A percentile compares a stretch with the other conserved stretches of the same genome.
These are phyloP conservation scores for Leptestheria dahalacensis DNA, from an alignment of 1,140 invertebrate genomes.

Conservation along the genomic window DNA sequence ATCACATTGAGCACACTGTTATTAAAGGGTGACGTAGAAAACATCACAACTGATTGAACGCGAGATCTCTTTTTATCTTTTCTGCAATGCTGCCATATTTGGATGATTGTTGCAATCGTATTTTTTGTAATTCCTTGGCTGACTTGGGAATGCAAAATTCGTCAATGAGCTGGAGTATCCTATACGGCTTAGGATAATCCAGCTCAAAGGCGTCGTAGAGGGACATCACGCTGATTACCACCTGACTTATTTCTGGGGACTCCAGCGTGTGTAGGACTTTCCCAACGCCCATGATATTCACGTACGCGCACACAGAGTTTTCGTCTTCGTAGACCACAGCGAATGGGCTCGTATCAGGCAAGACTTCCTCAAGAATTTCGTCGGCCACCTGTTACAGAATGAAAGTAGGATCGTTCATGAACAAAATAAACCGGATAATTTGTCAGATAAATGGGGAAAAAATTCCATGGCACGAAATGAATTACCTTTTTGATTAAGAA, in stretches of 20 bases:
- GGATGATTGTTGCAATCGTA: not conserved
- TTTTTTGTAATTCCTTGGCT: not conserved
- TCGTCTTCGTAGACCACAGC: not conserved
- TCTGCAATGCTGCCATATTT: no score
- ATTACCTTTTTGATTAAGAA: no score
- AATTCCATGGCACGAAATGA: not conserved
- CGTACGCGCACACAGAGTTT: not conserved
- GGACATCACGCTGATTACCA: not conserved
- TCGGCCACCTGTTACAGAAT: not conserved
- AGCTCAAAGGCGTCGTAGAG: not conserved
- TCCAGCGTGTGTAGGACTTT: not conserved
- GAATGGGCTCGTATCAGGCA: not conserved
- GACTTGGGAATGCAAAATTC: not conserved
- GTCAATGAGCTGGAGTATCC: not conserved
- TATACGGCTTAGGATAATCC: not conserved
- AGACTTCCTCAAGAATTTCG: not conserved
- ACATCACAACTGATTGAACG: no score
- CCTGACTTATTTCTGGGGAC: not conserved
- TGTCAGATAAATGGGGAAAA: not conserved
- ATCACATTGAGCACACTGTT: no score
- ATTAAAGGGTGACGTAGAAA: no score
- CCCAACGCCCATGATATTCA: not conserved
- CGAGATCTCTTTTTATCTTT: no score
- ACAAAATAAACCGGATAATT: not conserved
- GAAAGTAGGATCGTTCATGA: not conserved